Evolutionary conservation across 2,113 vertebrate species (phyloP).

Genomic region (Odocoileus virginianus): DNA sequence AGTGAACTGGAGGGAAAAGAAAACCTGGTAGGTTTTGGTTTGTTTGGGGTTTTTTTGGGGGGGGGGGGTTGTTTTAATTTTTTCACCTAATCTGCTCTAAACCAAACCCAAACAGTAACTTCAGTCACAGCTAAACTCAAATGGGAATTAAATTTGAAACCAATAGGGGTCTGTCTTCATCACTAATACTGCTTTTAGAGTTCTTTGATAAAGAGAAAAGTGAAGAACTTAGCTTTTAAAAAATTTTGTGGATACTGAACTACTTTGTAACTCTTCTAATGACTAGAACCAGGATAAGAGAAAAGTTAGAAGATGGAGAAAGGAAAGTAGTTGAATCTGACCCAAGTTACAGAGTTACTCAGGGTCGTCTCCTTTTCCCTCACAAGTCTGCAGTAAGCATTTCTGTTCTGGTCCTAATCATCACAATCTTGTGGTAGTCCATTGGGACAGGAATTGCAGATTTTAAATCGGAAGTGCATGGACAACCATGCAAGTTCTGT

Average conservation of each 20-base stretch:
- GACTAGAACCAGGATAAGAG: background rate
- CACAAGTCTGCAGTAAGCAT: background rate
- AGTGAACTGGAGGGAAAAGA: background rate
- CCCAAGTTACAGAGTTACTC: conserved; percentile 7
- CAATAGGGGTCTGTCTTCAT: background rate
- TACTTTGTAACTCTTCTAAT: conserved; percentile 11
- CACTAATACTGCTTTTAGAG: background rate
- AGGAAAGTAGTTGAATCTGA: conserved; percentile 24
- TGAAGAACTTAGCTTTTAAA: background rate
- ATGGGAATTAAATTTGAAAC: background rate
- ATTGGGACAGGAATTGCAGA: background rate
- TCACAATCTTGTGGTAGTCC: background rate
- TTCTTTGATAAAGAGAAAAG: background rate
- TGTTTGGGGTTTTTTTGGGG: background rate
- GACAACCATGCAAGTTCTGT: background rate
- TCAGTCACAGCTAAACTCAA: background rate
- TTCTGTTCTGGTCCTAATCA: conserved; percentile 13
- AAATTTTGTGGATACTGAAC: background rate
- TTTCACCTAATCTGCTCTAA: background rate
- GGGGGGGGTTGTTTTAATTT: background rate
- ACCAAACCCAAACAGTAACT: background rate
- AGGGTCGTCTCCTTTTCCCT: conserved; percentile 4
- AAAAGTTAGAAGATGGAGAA: conserved; percentile 7
- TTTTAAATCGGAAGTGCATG: background rate
- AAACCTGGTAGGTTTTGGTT: background rate